A percentile compares a stretch with the other conserved stretches of the same genome.
Conservation (phyloP, 2,888 invertebrate genomes). For the Nephrotoma guestfalica region DNA sequence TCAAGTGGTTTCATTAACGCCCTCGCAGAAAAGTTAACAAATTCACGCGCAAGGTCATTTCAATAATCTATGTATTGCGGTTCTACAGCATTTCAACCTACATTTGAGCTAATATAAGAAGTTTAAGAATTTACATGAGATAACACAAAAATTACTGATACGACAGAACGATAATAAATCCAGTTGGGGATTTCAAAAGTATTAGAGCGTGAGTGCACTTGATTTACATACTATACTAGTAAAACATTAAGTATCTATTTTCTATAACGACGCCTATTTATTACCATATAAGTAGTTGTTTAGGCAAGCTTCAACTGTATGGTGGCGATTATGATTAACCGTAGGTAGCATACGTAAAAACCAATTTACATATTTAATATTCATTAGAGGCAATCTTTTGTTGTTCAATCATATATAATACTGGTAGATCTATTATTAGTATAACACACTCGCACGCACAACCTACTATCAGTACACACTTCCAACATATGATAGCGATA, state of each 20-base stretch:
- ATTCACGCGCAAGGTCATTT: not conserved
- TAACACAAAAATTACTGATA: not conserved
- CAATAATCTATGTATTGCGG: not conserved
- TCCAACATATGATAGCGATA: not conserved
- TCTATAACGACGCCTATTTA: not conserved
- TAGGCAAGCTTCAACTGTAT: not conserved
- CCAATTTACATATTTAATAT: not conserved
- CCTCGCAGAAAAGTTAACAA: not conserved
- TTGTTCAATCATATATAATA: not conserved
- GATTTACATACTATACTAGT: not conserved
- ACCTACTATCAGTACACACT: not conserved
- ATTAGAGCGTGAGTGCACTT: not conserved
- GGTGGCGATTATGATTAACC: not conserved
- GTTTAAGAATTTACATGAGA: not conserved
- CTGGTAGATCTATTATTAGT: not conserved
- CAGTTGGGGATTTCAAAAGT: not conserved
- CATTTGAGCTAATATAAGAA: not conserved
- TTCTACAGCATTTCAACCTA: not conserved
- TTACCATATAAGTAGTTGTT: not conserved
- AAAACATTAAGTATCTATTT: not conserved
- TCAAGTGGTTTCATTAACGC: not conserved
- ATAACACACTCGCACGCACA: not conserved
- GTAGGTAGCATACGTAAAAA: not conserved
- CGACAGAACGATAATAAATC: not conserved
- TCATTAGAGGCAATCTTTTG: not conserved